Evolutionary conservation across 2,113 vertebrate species (phyloP), one percentile per base, ranked within the genome.

Genomic region (Clarias gariepinus): DNA sequence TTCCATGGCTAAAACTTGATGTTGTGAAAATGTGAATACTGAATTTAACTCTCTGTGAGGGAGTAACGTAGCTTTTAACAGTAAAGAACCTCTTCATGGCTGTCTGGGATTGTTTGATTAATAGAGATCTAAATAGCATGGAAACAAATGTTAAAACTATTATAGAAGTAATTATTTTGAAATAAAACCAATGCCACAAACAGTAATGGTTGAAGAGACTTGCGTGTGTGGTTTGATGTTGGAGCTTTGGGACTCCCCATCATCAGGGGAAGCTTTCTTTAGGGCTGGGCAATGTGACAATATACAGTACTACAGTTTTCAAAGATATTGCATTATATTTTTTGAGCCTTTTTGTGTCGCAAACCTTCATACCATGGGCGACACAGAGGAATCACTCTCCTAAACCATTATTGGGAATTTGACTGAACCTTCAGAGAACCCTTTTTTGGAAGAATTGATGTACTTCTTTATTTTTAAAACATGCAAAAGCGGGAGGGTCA

Each of bases 131-230:
- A 89, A 92, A 96, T 96, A 96, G 97, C 97, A 98, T 97, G 97
- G 96, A 96, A 97, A 96, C 96, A 95, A 96, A 92, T 96, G 94
- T 96, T 94, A 96, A 94, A 92, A 92, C 91, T 86, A 91, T 87
- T 77, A 69, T 92, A 97, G 92, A 96, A 97, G 94, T 92, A 91
- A 91, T 94, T 98, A 99, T 99, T 99, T 99, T 99, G 97, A 99
- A 99, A 98, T 97, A 97, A 98, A 93, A 94, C 93, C 81, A 55
- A 53, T 83, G 64, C 63, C 52, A 68, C 21, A 83, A 83, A 66
- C 33, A 41, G 61, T 83, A 19, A 30, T 21, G 81, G 69, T 68
- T 84, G 66, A 84, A 68, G 28, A 58, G 78, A 81, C 30, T 81
- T 81, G 78, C 12, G 21, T 81, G 78, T 55, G 82, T 69, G 47